Evolutionary conservation across 1,140 invertebrate genomes (phyloP).

Genomic region (Drosophila tropicalis): DNA sequence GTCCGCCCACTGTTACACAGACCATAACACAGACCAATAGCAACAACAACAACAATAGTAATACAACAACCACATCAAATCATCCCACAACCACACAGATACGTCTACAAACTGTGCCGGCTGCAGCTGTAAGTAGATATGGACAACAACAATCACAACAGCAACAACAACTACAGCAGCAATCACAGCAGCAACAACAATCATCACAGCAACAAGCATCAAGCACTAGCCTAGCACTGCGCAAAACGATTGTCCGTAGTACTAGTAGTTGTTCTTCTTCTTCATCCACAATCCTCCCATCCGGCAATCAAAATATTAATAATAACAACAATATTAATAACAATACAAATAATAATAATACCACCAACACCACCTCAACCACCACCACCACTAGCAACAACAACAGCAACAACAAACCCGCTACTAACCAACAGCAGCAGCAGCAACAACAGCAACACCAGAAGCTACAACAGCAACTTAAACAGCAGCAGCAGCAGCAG

Average conservation of each 20-base stretch:
- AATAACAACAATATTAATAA: constrained; percentile 54
- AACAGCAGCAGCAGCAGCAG: constrained; percentile 74
- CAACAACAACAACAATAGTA: constrained; percentile 52
- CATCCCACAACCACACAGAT: constrained; percentile 83
- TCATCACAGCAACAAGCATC: constrained; percentile 50
- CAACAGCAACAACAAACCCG: constrained; percentile 76
- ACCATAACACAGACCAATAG: constrained; percentile 72
- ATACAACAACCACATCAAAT: constrained; percentile 74
- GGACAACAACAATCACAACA: constrained; percentile 77
- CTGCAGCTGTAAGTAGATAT: constrained; percentile 86
- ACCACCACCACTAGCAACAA: constrained; percentile 62
- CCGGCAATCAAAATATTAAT: constrained; percentile 70
- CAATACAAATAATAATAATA: constrained; percentile 53
- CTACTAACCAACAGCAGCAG: constrained; percentile 70
- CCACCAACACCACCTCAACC: constrained; percentile 63
- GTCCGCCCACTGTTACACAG: constrained; percentile 84
- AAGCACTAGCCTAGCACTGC: constrained; percentile 84
- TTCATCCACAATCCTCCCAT: constrained; percentile 77
- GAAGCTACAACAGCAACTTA: constrained; percentile 45
- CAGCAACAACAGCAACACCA: constrained; percentile 37
- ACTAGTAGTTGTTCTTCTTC: constrained; percentile 34
- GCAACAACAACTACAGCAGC: constrained; percentile 45
- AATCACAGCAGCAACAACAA: constrained; percentile 55
- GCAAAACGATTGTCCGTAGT: constrained; percentile 84
- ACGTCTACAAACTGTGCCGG: constrained; percentile 85